A percentile compares a stretch with the other conserved stretches of the same genome.
Evolutionary conservation across 2,888 invertebrate genomes (phyloP).

Genomic region (Unio delphinus): DNA sequence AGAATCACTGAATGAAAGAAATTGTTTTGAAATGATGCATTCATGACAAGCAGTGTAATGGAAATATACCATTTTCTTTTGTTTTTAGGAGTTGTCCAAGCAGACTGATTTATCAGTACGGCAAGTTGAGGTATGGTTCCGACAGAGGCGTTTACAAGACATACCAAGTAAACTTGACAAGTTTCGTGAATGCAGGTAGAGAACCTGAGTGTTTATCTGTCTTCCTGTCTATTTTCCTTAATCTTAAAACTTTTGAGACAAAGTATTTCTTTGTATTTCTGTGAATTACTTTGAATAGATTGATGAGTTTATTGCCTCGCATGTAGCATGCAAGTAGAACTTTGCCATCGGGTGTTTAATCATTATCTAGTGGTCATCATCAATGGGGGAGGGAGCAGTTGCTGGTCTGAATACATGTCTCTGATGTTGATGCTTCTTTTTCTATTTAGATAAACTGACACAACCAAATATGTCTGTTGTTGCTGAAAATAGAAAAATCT

Average conservation of each 20-base stretch:
- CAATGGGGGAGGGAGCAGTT: too few species aligned
- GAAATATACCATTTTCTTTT: conserved; percentile 3
- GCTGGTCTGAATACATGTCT: too few species aligned
- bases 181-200: conserved; percentile 87
- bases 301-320: too few species aligned
- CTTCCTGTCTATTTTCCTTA: not conserved
- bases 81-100: conserved; percentile 81
- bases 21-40: conserved; percentile 1
- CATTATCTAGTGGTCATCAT: too few species aligned
- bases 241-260: not conserved
- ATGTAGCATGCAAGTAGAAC: not conserved
- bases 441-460: too few species aligned
- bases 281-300: not conserved
- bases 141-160: conserved; percentile 85
- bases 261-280: too few species aligned
- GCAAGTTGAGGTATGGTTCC: conserved; percentile 92
- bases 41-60: conserved; percentile 4
- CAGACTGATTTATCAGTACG: conserved; percentile 87
- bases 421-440: too few species aligned
- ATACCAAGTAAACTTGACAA: conserved; percentile 90
- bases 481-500: too few species aligned
- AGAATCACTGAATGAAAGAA: conserved; percentile 4
- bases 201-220: not conserved
- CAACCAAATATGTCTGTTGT: too few species aligned
- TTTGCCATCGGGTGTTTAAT: too few species aligned